These are phyloP conservation scores for Linyphia triangularis DNA, from an alignment of 2,888 invertebrate species.

Conservation along the genomic window DNA sequence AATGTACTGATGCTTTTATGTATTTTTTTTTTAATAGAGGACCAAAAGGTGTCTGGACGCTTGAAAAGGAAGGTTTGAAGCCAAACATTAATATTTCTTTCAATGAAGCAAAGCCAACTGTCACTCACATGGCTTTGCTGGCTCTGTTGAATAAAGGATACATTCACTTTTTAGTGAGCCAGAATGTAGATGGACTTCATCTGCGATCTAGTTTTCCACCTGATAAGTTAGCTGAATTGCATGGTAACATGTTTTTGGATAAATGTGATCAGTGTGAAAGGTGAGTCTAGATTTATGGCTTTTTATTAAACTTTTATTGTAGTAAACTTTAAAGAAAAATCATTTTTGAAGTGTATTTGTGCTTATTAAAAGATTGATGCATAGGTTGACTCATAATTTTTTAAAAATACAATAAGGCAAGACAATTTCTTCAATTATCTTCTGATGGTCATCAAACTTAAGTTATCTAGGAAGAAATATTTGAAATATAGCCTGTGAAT, in stretches of 20 bases:
- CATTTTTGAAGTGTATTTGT: too few species aligned
- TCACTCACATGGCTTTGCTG: constrained; percentile 94
- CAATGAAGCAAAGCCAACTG: constrained; percentile 92
- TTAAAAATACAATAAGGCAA: too few species aligned
- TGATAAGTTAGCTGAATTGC: constrained; percentile 91
- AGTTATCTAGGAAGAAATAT: too few species aligned
- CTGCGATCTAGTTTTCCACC: constrained; percentile 91
- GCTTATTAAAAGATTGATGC: too few species aligned
- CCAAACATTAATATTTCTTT: constrained; percentile 92
- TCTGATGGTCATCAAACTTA: too few species aligned
- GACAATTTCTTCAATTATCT: too few species aligned
- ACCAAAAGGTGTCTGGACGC: constrained; percentile 97
- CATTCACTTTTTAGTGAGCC: constrained; percentile 91
- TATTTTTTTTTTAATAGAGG: constrained; percentile 83
- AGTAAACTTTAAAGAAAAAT: too few species aligned
- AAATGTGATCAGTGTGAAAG: constrained; percentile 91
- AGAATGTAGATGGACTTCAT: constrained; percentile 99
- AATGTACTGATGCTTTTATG: too few species aligned
- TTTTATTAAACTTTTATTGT: too few species aligned
- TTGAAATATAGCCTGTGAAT: too few species aligned
- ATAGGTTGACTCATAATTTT: too few species aligned
- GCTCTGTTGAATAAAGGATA: constrained; percentile 82
- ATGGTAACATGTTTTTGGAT: constrained; percentile 98
- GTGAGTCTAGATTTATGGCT: constrained; percentile 80
- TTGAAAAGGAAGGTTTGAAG: constrained; percentile 92